Base-by-base conservation (phyloP, 2,113 vertebrate species). In the Cynopterus brachyotis region DNA sequence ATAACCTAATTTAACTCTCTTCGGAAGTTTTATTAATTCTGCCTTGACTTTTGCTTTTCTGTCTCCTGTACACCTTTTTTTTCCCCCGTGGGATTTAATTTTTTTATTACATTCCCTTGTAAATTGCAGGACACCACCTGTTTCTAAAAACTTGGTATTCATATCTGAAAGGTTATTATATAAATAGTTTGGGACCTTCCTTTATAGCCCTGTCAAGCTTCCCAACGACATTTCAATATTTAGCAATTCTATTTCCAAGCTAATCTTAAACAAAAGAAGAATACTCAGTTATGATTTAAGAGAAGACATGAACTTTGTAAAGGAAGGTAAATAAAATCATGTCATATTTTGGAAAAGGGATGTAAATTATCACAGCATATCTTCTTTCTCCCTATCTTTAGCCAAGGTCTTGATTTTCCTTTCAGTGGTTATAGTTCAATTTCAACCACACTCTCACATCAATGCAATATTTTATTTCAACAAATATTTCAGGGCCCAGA, bases 121-220 rank as follows among this genome's bases (percentile, higher is more conserved):
- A 28, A 50, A 26, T 35, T 89, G 47, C 37, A 30, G 93, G 66
- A 35, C 75, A 73, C 22, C 37, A 92, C 62, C 62, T 96, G 66
- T 92, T 98, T 95, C 94, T 98, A 96, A 96, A 57, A 82, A 92
- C 75, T 50, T 97, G 91, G 28, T 35, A 85, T 76, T 24, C 28
- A 13, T 42, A 5, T 40, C 50, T 96, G 20, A 90, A 89, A 97
- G 96, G 97, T 87, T 85, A 42, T 73, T 79, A 7, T 40, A 76
- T 78, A 95, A 97, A 97, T 95, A 90, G 90, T 95, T 80, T 75
- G 76, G 17, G 37, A 69, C 32, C 64, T 97, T 96, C 26, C 42
- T 96, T 96, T 78, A 78, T 7, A 95, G 13, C 15, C 16, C 20
- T 91, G 72, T 79, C 96, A 97, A 57, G 2, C 97, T 85, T 88